Percentiles rank a stretch among this genome's conserved stretches.
phyloP scores from a whole-genome alignment of 2,888 invertebrate genomes.

The Rhodophaea formosa region DNA sequence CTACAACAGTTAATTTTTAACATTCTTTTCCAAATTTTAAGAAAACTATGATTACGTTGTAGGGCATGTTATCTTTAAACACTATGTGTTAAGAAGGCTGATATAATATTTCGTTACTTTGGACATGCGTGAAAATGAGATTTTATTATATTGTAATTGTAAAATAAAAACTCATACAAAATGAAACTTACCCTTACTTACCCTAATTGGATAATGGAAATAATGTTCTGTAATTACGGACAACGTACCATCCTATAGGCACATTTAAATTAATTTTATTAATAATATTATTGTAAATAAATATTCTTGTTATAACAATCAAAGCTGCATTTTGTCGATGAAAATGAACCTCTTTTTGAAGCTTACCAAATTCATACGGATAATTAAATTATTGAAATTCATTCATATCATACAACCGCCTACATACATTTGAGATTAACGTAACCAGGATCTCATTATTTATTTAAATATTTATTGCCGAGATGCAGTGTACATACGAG shows the following conservation, averaged over 20 bases:
- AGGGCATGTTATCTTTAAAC: too few relatives aligned
- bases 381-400: constrained; percentile 3
- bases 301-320: neutral
- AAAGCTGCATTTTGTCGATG: neutral
- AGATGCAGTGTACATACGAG: constrained; percentile 55
- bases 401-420: constrained; percentile 31
- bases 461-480: constrained; percentile 65
- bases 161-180: neutral
- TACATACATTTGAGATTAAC: constrained; percentile 68
- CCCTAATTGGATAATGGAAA: neutral
- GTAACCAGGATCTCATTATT: constrained; percentile 75
- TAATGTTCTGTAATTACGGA: neutral
- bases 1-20: too few relatives aligned
- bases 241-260: neutral
- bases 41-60: too few relatives aligned
- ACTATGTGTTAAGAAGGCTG: neutral
- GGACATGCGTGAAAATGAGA: neutral
- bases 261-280: neutral
- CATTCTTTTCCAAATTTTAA: too few relatives aligned
- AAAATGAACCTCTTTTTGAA: neutral
- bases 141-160: neutral
- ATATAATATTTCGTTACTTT: neutral
- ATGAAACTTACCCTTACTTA: too few relatives aligned
- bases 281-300: neutral
- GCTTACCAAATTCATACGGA: neutral